A percentile compares a stretch with the other conserved stretches of the same genome.
phyloP scores from a whole-genome alignment of 2,888 invertebrate species.

The Poecilus cupreus region DNA sequence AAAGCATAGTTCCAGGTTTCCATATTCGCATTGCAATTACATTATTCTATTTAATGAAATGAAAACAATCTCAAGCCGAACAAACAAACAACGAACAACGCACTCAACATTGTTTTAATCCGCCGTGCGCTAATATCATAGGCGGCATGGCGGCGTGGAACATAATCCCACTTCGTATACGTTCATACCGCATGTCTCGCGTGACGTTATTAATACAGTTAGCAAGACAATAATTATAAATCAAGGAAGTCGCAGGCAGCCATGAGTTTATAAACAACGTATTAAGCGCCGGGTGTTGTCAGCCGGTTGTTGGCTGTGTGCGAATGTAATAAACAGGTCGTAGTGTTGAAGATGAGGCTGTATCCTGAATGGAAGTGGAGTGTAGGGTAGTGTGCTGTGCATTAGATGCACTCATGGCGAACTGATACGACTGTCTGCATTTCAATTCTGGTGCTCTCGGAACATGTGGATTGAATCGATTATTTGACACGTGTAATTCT shows the following conservation, averaged over 20 bases:
- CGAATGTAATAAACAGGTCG: constrained; percentile 55
- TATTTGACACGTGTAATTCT: background rate
- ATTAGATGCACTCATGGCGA: constrained; percentile 8
- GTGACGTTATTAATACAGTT: constrained; percentile 55
- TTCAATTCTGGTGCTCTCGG: background rate
- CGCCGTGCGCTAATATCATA: background rate
- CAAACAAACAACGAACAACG: constrained; percentile 8
- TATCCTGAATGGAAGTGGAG: background rate
- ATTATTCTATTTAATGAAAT: background rate
- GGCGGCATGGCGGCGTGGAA: background rate
- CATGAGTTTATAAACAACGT: constrained; percentile 53
- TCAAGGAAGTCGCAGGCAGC: constrained; percentile 54
- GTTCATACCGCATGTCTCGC: constrained; percentile 24
- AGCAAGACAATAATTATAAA: constrained; percentile 59
- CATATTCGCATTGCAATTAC: too few species aligned
- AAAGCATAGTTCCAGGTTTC: too few species aligned
- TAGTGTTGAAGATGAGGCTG: constrained; percentile 27
- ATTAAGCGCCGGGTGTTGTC: constrained; percentile 27
- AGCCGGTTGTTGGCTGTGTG: constrained; percentile 1
- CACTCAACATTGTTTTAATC: constrained; percentile 10
- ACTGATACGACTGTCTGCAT: constrained; percentile 15
- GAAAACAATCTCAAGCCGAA: constrained; percentile 24
- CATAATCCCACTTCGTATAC: constrained; percentile 6
- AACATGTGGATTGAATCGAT: constrained; percentile 8
- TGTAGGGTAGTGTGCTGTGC: background rate